Evolutionary conservation across 2,113 vertebrate species (phyloP), one percentile per base, ranked within the genome.

Genomic region (Clarias macrocephalus): DNA sequence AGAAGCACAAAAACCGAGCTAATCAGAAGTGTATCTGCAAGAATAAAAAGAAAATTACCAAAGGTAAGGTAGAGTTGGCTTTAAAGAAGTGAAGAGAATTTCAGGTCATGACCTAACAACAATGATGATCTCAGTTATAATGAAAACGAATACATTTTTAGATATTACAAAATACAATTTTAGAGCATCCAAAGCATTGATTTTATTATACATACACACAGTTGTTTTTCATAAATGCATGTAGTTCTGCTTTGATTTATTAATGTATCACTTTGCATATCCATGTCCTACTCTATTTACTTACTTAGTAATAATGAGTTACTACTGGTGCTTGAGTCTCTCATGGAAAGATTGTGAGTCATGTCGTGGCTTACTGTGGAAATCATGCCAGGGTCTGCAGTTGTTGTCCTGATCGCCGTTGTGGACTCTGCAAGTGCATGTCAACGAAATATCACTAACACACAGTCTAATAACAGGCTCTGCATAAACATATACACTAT

Each of bases 381-480:
- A 65, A 28, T 66, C 81, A 2, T 83, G 52, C 81, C 81, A 3
- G 10, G 8, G 42, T 10, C 16, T 80, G 54, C 15, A 2, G 5
- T 0, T 18, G 54, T n/a, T 63, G 80, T 2, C 13, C 6, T 8
- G 48, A 0, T 48, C 48, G 7, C 48, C 0, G 7, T 82, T 52
- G 85, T 73, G 56, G 85, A 0, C 3, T 42, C 85, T 86, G 85
- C 9, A 82, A 86, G 56, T 73, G 79, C 56, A 82, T 66, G 82
- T 72, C 56, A 86, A 30, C 48, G 62, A 25, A n/a, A 63, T 28
- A 82, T 86, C 54, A 86, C 54, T 86, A 62, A 25, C 3, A 80
- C 62, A 79, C 19, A 66, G 28, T 42, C 82, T 18, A 52, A 37
- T 62, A 30, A 60, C 19, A 59, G n/a, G 28, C 2, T 65, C 11